Evolutionary conservation across 2,113 vertebrate genomes (phyloP).

Genomic region (Varanus salvator): DNA sequence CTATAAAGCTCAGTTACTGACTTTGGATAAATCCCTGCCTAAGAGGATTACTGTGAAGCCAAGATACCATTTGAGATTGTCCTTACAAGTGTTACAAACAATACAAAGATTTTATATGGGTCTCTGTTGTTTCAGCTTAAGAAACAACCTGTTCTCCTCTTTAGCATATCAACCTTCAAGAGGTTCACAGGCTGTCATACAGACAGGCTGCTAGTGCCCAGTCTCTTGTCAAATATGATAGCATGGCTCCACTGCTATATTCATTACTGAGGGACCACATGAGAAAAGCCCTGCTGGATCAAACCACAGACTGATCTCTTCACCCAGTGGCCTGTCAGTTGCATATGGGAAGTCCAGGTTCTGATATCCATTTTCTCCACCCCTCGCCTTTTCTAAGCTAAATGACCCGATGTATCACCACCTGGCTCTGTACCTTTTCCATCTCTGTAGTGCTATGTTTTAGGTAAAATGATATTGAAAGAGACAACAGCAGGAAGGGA

Average conservation of each 20-base stretch:
- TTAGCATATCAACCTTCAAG: neutral
- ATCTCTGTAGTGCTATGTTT: too few relatives aligned
- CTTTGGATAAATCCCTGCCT: neutral
- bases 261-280: neutral
- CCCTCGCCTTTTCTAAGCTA: too few relatives aligned
- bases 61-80: neutral
- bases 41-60: neutral
- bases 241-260: neutral
- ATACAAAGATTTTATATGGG: neutral
- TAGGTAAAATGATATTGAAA: too few relatives aligned
- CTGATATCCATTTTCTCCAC: too few relatives aligned
- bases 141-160: neutral
- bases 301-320: too few relatives aligned
- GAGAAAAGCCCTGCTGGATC: neutral
- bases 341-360: too few relatives aligned
- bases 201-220: too few relatives aligned
- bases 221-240: too few relatives aligned
- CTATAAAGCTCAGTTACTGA: neutral
- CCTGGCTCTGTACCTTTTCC: too few relatives aligned
- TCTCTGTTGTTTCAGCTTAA: neutral
- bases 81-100: neutral
- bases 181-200: too few relatives aligned
- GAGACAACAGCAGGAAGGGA: neutral
- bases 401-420: too few relatives aligned
- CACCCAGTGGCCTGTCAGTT: too few relatives aligned